Conservation (phyloP, 2,113 vertebrate species). For the Tympanuchus pallidicinctus region DNA sequence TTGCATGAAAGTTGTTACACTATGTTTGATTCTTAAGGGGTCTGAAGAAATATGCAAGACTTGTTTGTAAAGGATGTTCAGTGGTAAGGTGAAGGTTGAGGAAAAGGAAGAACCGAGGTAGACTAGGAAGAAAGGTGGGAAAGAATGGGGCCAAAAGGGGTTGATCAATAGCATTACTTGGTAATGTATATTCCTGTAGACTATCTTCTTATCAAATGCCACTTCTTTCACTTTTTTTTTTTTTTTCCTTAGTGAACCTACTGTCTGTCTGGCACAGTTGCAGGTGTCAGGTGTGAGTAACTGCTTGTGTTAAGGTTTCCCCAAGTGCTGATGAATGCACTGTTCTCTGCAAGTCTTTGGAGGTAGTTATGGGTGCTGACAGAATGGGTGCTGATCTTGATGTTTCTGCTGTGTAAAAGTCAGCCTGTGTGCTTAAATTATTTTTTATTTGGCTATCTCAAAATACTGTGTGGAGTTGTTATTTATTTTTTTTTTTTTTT, state of each 20-base stretch:
- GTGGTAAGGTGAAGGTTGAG: rapidly evolving
- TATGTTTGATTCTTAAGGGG: neutral
- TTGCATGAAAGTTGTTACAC: neutral
- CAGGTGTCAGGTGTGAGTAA: neutral
- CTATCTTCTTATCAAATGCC: neutral
- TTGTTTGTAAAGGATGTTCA: neutral
- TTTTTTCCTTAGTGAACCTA: neutral
- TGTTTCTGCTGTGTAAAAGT: neutral
- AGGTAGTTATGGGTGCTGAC: rapidly evolving
- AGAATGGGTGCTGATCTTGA: neutral
- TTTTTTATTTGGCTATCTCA: rapidly evolving
- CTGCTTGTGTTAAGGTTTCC: neutral
- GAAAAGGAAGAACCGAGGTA: neutral
- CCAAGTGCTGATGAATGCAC: neutral
- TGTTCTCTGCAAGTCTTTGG: rapidly evolving
- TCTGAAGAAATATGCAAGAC: neutral
- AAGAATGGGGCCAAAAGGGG: rapidly evolving
- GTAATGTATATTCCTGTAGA: neutral
- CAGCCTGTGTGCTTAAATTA: rapidly evolving
- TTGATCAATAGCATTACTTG: no score
- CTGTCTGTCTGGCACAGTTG: neutral
- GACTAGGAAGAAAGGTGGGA: neutral
- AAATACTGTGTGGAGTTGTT: neutral
- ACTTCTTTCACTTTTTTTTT: rapidly evolving
- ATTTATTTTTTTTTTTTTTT: neutral